Evolutionary conservation across 2,113 vertebrate genomes (phyloP).

Genomic region (Cichladusa arquata): DNA sequence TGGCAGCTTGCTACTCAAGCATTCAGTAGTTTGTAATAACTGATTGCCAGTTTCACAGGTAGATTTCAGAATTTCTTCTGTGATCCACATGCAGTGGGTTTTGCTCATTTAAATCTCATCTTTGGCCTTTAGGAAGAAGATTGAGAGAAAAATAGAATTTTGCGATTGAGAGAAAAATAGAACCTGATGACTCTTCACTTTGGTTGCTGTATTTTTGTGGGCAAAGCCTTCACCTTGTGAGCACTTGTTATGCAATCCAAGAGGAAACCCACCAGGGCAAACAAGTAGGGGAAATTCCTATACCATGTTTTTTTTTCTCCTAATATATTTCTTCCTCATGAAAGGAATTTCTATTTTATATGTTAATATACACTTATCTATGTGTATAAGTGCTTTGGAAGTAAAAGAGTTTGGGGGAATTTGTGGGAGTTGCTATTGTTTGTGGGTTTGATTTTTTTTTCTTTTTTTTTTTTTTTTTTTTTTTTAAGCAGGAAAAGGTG

Average conservation of each 20-base stretch:
- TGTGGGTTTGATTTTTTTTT: too few species aligned
- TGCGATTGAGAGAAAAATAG: neutral
- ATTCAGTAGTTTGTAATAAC: neutral
- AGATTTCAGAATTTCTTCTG: neutral
- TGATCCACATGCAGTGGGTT: neutral
- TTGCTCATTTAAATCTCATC: neutral
- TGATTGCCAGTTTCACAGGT: neutral
- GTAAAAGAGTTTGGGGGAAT: neutral
- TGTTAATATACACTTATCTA: neutral
- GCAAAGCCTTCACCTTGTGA: neutral
- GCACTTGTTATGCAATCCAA: neutral
- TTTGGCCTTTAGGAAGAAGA: neutral
- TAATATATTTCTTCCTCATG: neutral
- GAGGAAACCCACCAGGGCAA: neutral
- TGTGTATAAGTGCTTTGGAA: neutral
- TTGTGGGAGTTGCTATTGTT: rapidly evolving
- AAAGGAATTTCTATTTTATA: neutral
- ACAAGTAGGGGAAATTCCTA: neutral
- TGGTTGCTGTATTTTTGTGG: neutral
- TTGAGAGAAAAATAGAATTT: neutral
- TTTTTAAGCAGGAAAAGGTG: neutral
- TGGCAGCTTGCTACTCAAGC: neutral
- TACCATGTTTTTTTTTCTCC: neutral
- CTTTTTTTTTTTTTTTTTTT: neutral
- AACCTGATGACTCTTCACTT: neutral